Evolutionary conservation across 2,797 vertebrate genomes (phyloP), one percentile per base, ranked within the genome.

Genomic region (Sebastes hubbsi): DNA sequence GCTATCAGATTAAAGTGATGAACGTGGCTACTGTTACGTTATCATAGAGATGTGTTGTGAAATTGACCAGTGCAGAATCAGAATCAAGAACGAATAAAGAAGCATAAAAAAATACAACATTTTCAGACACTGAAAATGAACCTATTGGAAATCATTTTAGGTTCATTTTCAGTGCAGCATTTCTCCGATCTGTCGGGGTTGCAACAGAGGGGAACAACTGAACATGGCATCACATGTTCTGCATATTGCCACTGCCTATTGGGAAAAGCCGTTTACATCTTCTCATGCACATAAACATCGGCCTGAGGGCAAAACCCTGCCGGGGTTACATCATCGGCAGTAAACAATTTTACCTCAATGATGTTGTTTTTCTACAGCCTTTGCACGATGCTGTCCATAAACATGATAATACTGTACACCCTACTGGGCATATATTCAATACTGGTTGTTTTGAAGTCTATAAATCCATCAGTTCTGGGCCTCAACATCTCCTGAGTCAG

Each of bases 401-500:
- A 78, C 29, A 56, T 38, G 38, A 63, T n/a, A 20, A 81, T 64
- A 22, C 42, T 20, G 3, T 14, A 24, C 22, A 27, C 3, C 63
- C 8, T 11, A 32, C 6, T 52, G 12, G 25, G 25, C 27, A 13
- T 13, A 29, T 25, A 38, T 46, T 77, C 16, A 38, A 18, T 3
- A 62, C 27, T 52, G 20, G 24, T 38, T 64, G 58, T 68, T 74
- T 56, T 75, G 24, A 76, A 24, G 36, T 61, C 62, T 65, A 59
- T 65, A 64, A 66, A 77, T 49, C 46, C 58, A 54, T 65, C 32
- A 66, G 61, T 62, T 27, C 13, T 8, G 5, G 36, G 18, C 13
- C 34, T 71, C n/a, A 13, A 14, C 52, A 14, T 74, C n/a, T 65
- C 76, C 72, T 74, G 52, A 81, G 32, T 65, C n/a, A 84, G 77